Base-by-base conservation (phyloP, 1,140 invertebrate genomes). In the Drosophila nigrodunni region DNA sequence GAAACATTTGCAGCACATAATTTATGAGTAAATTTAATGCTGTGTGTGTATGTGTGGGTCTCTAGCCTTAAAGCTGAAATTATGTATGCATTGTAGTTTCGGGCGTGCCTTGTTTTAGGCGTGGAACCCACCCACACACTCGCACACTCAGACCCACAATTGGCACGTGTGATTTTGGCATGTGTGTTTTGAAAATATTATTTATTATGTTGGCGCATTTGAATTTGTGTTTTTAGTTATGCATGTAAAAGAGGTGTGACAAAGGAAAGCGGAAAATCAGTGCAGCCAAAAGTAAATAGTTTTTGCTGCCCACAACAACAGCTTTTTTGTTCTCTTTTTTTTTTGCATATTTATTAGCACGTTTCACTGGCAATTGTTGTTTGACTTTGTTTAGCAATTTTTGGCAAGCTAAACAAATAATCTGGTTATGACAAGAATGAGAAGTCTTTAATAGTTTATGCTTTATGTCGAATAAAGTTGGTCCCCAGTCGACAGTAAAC, bases 1-100 rank as follows among this genome's bases (percentile, higher is more conserved):
- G 4, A 43, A 57, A 25, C 54, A 41, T 39, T 57, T 57, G 35
- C 54, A 35, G 13, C 41, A 49, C 79, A 82, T 82, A 82, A 78
- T 82, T 82, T 82, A 75, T 67, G 37, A 54, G 46, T 43, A 39
- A 52, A 70, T 81, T 82, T 74, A 74, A 67, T n/a, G 50, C 50
- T 37, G 50, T 35, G 35, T 54, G 34, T 60, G 37, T 71, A 47
- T 52, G 25, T 30, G 25, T 30, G 25, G 49, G 70, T 55, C 2
- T 13, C 44, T 25, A 54, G 30, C 59, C 55, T 72, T 52, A 65
- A 43, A 57, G 21, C 41, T 55, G 61, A 75, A 77, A 76, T 77
- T 70, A 75, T 82, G 74, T 77, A 74, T 77, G 80, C 55, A 81
- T 80, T 77, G 76, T 66, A 77, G 72, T 76, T 77, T 75, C 57